Evolutionary conservation across 2,797 vertebrate species (phyloP).

Genomic region (Characodon lateralis): DNA sequence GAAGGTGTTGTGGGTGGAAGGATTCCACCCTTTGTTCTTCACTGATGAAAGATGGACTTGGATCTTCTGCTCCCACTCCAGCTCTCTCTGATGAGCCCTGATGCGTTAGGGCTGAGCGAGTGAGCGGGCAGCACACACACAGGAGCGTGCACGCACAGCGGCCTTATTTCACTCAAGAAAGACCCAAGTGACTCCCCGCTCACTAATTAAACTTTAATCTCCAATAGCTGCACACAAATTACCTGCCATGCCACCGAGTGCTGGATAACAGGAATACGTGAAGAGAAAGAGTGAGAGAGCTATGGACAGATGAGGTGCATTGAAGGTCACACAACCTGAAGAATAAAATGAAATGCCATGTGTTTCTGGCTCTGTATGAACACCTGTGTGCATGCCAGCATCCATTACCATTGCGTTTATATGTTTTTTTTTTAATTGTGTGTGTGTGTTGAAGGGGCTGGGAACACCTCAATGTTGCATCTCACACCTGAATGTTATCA

Average conservation of each 20-base stretch:
- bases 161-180: constrained; percentile 73
- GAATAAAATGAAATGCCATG: constrained; percentile 31
- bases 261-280: constrained; percentile 62
- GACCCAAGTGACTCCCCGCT: constrained; percentile 81
- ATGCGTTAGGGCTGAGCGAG: constrained; percentile 67
- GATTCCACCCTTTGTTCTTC: constrained; percentile 74
- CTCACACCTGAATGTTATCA: constrained; percentile 70
- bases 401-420: constrained; percentile 17
- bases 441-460: constrained; percentile 37
- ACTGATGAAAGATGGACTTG: constrained; percentile 76
- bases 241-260: constrained; percentile 75
- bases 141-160: constrained; percentile 36
- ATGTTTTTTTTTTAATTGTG: constrained; percentile 5
- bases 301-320: constrained; percentile 57
- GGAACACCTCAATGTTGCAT: constrained; percentile 54
- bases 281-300: constrained; percentile 35
- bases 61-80: constrained; percentile 73
- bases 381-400: constrained; percentile 7
- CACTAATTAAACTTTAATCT: constrained; percentile 88
- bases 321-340: constrained; percentile 75
- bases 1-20: constrained; percentile 22
- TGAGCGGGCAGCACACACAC: constrained; percentile 36
- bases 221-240: constrained; percentile 80
- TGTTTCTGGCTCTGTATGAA: constrained; percentile 28
- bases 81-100: constrained; percentile 73